Percentiles rank a stretch among this genome's conserved stretches.
Evolutionary conservation across 2,888 invertebrate genomes (phyloP).

Genomic region (Aporophyla lueneburgensis): DNA sequence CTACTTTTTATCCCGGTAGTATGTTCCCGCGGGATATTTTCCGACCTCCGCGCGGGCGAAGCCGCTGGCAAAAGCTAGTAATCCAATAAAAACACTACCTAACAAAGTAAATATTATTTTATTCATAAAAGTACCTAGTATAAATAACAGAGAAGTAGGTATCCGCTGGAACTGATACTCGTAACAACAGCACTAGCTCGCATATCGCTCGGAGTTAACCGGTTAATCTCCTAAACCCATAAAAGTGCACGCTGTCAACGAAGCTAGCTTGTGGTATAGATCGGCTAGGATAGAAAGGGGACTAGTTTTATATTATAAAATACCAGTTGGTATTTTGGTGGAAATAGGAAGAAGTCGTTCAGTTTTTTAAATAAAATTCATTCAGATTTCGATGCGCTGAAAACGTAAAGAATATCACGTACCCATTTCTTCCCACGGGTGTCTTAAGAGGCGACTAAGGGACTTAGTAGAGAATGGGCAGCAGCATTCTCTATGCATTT

Average conservation of each 20-base stretch:
- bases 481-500: too few species aligned
- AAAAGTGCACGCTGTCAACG: slow-evolving; percentile 54
- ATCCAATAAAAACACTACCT: background rate
- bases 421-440: too few species aligned
- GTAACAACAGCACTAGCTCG: slow-evolving; percentile 11
- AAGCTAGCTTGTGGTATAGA: slow-evolving; percentile 8
- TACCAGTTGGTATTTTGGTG: background rate
- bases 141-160: slow-evolving; percentile 4
- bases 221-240: slow-evolving; percentile 56
- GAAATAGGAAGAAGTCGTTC: fast-evolving
- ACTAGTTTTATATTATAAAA: background rate
- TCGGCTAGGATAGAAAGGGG: background rate
- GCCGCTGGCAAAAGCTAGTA: too few species aligned
- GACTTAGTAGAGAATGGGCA: too few species aligned
- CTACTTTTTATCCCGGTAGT: too few species aligned
- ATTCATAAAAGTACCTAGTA: background rate
- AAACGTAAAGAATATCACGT: too few species aligned
- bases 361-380: background rate
- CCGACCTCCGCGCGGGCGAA: too few species aligned
- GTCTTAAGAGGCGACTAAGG: too few species aligned
- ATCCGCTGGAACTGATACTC: slow-evolving; percentile 14
- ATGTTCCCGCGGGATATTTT: too few species aligned
- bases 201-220: slow-evolving; percentile 37
- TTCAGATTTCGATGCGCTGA: background rate
- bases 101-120: background rate